A percentile compares a stretch with the other conserved stretches of the same genome.
These are phyloP conservation scores for Phyllostomus hastatus DNA, from an alignment of 2,113 vertebrate genomes.

Conservation along the genomic window DNA sequence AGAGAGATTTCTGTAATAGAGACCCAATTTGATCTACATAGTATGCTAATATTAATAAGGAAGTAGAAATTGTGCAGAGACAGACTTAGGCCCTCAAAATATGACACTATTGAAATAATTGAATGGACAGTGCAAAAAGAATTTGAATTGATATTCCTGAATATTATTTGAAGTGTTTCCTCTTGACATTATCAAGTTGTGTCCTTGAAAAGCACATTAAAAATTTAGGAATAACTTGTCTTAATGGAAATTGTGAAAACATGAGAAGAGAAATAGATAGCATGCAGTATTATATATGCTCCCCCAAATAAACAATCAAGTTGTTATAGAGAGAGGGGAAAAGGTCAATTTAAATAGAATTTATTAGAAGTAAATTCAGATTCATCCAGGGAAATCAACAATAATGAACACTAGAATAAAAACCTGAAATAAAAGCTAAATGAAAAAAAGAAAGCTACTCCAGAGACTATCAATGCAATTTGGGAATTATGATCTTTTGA, in stretches of 20 bases:
- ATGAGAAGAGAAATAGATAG: not conserved
- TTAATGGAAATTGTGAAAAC: slow-evolving; percentile 34
- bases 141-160: slow-evolving; percentile 21
- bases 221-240: slow-evolving; percentile 20
- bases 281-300: not conserved
- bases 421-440: slow-evolving; percentile 54
- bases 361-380: slow-evolving; percentile 62
- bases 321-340: not conserved
- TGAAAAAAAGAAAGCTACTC: slow-evolving; percentile 50
- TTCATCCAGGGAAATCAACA: slow-evolving; percentile 58
- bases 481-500: slow-evolving; percentile 61
- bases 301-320: slow-evolving; percentile 14
- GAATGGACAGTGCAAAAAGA: not conserved
- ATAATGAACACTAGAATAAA: slow-evolving; percentile 59
- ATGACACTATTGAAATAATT: slow-evolving; percentile 9
- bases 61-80: not conserved
- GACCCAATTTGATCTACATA: not conserved
- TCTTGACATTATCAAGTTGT: slow-evolving; percentile 31
- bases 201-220: not conserved
- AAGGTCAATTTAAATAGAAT: slow-evolving; percentile 9
- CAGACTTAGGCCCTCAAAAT: not conserved
- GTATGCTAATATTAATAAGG: not conserved
- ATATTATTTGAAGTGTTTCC: slow-evolving; percentile 36
- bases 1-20: not conserved
- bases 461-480: slow-evolving; percentile 64